Evolutionary conservation across 2,113 vertebrate genomes (phyloP), one percentile per base, ranked within the genome.

Genomic region (Elachura formosa): DNA sequence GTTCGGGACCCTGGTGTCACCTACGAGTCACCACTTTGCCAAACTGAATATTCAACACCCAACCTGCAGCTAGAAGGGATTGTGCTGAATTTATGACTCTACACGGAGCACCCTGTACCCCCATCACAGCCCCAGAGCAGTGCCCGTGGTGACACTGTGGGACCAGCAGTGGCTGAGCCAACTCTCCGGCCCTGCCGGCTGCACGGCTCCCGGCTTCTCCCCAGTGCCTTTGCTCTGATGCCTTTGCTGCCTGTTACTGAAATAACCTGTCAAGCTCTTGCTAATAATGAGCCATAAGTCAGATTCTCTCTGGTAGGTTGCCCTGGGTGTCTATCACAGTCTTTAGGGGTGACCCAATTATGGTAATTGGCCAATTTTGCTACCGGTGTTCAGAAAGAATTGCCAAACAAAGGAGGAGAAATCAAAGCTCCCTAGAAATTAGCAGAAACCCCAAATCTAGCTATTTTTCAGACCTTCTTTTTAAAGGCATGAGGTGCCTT

Each of bases 281-380:
- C 96, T 97, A 85, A 84, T 97, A 96, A 98, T 55, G 51, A 98
- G 93, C 95, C 96, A 95, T 93, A 78, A 97, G 97, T 97, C 97
- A 96, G 92, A 94, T 95, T 96, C 96, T 97, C 96, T 97, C 97
- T 96, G 95, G 91, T 91, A 98, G 96, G 96, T 95, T 96, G 94
- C 96, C 97, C 95, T 95, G 84, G 76, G 94, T 97, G 96, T 97
- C 97, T 93, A 31, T 95, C 93, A 93, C 94, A 87, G 82, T 94
- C 90, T 93, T 98, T 97, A 96, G 97, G 96, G 97, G 97, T 98
- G 97, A 98, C 97, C 97, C 98, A 97, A 97, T 97, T 98, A 98
- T 98, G 97, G 72, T 98, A 98, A 98, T 97, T 93, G 94, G 95
- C 92, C 85, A 79, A 63, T 96, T 94, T 95, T 59, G 82, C 96